Evolutionary conservation across 2,797 vertebrate genomes (phyloP).

Genomic region (Synanceia verrucosa): DNA sequence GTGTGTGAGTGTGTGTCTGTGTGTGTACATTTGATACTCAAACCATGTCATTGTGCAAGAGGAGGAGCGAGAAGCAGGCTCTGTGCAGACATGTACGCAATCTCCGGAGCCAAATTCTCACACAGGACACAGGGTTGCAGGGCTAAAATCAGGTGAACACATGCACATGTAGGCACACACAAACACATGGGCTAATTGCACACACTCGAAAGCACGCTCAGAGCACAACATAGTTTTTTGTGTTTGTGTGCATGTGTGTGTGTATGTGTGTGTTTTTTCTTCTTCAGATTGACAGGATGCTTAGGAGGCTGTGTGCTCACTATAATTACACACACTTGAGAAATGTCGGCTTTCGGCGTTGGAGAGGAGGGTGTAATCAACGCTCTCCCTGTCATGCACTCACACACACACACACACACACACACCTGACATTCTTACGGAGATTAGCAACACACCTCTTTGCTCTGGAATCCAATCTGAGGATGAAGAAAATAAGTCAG

Average conservation of each 20-base stretch:
- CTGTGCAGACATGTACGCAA: conserved; percentile 76
- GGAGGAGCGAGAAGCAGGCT: conserved; percentile 55
- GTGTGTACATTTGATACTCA: conserved; percentile 65
- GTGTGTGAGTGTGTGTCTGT: conserved; percentile 23
- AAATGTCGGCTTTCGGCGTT: conserved; percentile 77
- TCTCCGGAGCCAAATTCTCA: conserved; percentile 63
- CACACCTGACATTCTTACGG: conserved; percentile 83
- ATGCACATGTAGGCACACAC: not conserved
- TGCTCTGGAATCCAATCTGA: conserved; percentile 75
- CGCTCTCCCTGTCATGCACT: conserved; percentile 49
- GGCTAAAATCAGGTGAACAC: conserved; percentile 33
- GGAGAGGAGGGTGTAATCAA: conserved; percentile 80
- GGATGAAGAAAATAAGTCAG: conserved; percentile 65
- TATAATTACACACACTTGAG: conserved; percentile 84
- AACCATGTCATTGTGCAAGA: conserved; percentile 76
- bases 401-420: conserved; percentile 37
- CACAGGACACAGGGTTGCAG: conserved; percentile 46
- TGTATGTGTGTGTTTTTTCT: conserved; percentile 69
- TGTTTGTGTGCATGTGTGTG: conserved; percentile 51
- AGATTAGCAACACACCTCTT: conserved; percentile 83
- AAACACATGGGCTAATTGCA: conserved; percentile 34
- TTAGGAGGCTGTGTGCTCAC: conserved; percentile 82
- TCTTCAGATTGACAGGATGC: conserved; percentile 85
- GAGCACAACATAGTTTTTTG: conserved; percentile 65
- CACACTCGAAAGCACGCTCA: conserved; percentile 54